Percentiles rank a stretch among this genome's conserved stretches.
These are phyloP conservation scores for Pollenia labialis DNA, from an alignment of 2,888 invertebrate species.

Conservation along the genomic window DNA sequence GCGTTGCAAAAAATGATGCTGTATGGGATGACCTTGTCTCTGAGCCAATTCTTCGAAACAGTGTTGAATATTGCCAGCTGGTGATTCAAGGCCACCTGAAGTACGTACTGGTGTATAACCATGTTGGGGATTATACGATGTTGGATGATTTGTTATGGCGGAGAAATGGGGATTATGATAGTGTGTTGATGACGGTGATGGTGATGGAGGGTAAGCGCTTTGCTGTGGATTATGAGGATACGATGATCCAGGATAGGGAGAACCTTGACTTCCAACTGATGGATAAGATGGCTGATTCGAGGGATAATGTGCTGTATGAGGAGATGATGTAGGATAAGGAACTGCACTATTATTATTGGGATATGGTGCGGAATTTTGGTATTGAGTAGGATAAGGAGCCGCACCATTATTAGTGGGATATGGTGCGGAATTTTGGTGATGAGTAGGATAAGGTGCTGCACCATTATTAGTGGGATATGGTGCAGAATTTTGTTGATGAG, in stretches of 20 bases:
- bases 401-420: constrained; percentile 30
- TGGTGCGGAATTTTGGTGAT: constrained; percentile 16
- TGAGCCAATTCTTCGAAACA: constrained; percentile 80
- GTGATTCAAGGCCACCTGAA: constrained; percentile 75
- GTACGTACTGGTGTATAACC: constrained; percentile 78
- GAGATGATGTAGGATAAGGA: constrained; percentile 69
- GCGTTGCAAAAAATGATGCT: constrained; percentile 73
- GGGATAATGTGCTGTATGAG: constrained; percentile 46
- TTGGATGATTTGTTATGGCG: constrained; percentile 72
- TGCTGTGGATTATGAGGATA: constrained; percentile 76
- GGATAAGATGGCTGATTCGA: constrained; percentile 67
- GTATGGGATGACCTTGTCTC: constrained; percentile 75
- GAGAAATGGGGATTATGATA: constrained; percentile 71
- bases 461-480: constrained; percentile 51
- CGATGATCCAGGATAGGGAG: constrained; percentile 77
- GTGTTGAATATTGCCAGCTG: constrained; percentile 78
- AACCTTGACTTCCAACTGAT: constrained; percentile 52
- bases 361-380: constrained; percentile 34
- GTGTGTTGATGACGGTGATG: constrained; percentile 68
- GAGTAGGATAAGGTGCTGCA: constrained; percentile 60
- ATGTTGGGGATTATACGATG: constrained; percentile 76
- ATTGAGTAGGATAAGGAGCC: constrained; percentile 57
- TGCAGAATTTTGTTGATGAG: constrained; percentile 37
- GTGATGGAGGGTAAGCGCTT: constrained; percentile 67
- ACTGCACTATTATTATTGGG: constrained; percentile 57